A percentile compares a stretch with the other conserved stretches of the same genome.
phyloP scores from a whole-genome alignment of 2,888 invertebrate species.

The Ferdinandea cuprea region DNA sequence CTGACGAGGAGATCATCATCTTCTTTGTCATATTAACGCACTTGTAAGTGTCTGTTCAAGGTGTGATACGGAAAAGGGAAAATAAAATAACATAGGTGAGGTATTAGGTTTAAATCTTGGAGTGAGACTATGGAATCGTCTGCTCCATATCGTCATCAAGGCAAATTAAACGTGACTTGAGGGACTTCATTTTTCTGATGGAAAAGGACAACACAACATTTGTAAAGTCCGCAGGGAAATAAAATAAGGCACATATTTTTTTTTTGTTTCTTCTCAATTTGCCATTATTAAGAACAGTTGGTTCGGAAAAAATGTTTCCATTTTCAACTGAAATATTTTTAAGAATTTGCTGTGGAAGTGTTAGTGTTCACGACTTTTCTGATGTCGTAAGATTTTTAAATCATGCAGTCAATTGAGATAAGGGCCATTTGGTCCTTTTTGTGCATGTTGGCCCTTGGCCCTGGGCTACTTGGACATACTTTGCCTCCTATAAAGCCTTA shows the following conservation, averaged over 20 bases:
- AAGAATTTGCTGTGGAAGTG: too few species aligned
- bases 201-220: not conserved
- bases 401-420: too few species aligned
- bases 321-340: too few species aligned
- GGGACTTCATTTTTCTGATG: not conserved
- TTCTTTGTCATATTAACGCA: not conserved
- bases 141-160: not conserved
- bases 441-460: too few species aligned
- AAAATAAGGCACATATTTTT: not conserved
- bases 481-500: too few species aligned
- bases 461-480: too few species aligned
- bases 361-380: too few species aligned
- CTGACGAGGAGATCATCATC: conserved; percentile 7
- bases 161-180: conserved; percentile 13
- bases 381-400: too few species aligned
- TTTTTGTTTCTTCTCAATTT: too few species aligned
- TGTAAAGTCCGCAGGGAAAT: not conserved
- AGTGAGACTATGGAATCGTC: not conserved
- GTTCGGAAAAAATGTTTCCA: too few species aligned
- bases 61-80: not conserved
- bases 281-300: too few species aligned
- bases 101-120: not conserved
- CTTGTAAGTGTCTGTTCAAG: conserved; percentile 7
- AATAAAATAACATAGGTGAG: not conserved
- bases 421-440: too few species aligned